Percentiles rank a stretch among this genome's conserved stretches.
phyloP scores from a whole-genome alignment of 2,113 vertebrate species.

The Oncorhynchus kisutch region DNA sequence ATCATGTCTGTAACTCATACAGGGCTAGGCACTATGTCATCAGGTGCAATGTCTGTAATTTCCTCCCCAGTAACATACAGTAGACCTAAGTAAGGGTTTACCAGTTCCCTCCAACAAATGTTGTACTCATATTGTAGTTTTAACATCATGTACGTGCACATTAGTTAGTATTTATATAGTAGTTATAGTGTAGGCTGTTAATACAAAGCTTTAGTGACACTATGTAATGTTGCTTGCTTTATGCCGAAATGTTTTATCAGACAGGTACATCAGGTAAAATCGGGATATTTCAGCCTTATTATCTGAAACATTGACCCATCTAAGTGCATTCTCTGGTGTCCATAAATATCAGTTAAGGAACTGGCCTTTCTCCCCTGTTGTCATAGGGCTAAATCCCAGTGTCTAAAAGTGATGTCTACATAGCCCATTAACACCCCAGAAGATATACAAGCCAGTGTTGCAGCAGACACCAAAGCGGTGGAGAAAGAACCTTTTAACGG shows the following conservation, averaged over 20 bases:
- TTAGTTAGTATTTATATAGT: background rate
- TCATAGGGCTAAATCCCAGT: conserved; percentile 47
- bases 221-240: background rate
- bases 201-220: conserved; percentile 11
- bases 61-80: conserved; percentile 14
- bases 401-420: conserved; percentile 66
- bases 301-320: background rate
- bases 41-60: conserved; percentile 16
- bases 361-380: conserved; percentile 56
- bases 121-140: background rate
- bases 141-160: background rate
- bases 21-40: conserved; percentile 9
- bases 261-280: background rate
- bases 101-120: background rate
- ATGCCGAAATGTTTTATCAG: background rate
- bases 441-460: conserved; percentile 63
- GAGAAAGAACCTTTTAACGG: conserved; percentile 63
- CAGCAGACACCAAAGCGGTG: conserved; percentile 48
- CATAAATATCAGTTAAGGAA: conserved; percentile 27
- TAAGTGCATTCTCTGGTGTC: conserved; percentile 7
- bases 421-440: conserved; percentile 60
- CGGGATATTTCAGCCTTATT: background rate
- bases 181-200: no score
- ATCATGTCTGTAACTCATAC: conserved; percentile 29
- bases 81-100: background rate